Percentiles rank a stretch among this genome's conserved stretches.
Conservation (phyloP, 2,888 invertebrate genomes). For the Eristalis arbustorum region DNA sequence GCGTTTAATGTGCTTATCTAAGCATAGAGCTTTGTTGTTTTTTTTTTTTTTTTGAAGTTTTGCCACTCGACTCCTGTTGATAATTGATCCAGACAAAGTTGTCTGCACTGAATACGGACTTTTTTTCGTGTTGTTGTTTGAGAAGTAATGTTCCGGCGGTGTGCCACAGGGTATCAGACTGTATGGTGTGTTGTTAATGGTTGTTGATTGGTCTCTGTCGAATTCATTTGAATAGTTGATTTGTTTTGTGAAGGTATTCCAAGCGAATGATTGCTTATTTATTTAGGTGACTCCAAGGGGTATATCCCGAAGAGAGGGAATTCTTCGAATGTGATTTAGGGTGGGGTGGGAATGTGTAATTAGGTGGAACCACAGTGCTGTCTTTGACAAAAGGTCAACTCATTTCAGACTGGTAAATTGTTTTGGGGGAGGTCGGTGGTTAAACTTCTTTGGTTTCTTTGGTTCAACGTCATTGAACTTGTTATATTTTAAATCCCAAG, state of each 20-base stretch:
- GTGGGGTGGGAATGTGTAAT: too few species aligned
- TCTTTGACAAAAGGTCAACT: too few species aligned
- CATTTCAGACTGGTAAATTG: too few species aligned
- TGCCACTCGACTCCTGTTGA: background rate
- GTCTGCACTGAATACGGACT: background rate
- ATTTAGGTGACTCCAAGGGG: background rate
- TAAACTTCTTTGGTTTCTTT: too few species aligned
- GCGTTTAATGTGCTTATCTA: constrained; percentile 9
- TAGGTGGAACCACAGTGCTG: too few species aligned
- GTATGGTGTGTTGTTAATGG: background rate
- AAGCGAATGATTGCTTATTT: background rate
- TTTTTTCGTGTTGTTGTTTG: background rate
- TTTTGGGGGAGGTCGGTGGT: too few species aligned
- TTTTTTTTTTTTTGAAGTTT: background rate
- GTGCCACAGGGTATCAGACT: background rate
- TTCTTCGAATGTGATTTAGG: too few species aligned
- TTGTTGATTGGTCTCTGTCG: background rate
- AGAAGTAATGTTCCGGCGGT: background rate
- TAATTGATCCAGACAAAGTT: background rate
- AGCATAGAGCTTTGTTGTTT: background rate
- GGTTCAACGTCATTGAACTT: too few species aligned
- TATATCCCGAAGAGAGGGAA: background rate
- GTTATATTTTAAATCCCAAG: too few species aligned
- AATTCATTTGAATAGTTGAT: background rate
- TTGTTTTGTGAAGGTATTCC: background rate